A percentile compares a stretch with the other conserved stretches of the same genome.
phyloP scores from a whole-genome alignment of 2,113 vertebrate genomes.

The Entomyzon cyanotis region DNA sequence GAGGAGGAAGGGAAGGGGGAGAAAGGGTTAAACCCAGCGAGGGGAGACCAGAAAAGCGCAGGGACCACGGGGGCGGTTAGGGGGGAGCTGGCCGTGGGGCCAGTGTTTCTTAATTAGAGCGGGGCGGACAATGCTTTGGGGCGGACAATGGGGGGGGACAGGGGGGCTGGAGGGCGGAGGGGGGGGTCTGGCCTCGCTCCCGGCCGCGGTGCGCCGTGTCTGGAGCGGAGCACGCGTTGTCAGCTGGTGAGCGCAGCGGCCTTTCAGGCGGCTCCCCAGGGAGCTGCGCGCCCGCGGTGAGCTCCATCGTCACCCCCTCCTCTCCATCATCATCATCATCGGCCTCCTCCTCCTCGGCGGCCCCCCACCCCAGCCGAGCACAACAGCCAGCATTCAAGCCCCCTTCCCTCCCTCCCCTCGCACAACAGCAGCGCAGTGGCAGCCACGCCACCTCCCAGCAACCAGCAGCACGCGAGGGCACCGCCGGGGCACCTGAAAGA shows the following conservation, averaged over 20 bases:
- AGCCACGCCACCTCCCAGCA: conserved; percentile 71
- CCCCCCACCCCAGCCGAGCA: conserved; percentile 51
- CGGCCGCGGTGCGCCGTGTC: conserved; percentile 86
- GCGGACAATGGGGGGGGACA: no score
- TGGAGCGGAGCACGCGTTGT: conserved; percentile 92
- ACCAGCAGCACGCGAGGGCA: conserved; percentile 67
- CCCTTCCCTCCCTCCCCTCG: conserved; percentile 53
- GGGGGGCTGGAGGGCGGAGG: background rate
- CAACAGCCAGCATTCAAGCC: conserved; percentile 64
- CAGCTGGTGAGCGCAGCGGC: conserved; percentile 96
- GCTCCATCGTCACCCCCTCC: conserved; percentile 66
- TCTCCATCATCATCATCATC: conserved; percentile 44
- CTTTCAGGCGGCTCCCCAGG: conserved; percentile 85
- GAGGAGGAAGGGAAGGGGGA: background rate
- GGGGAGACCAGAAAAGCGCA: conserved; percentile 34
- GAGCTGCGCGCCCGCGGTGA: conserved; percentile 75
- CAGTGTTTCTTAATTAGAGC: conserved; percentile 84
- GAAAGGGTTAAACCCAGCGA: conserved; percentile 67
- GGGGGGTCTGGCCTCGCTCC: conserved; percentile 71
- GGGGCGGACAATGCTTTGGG: conserved; percentile 74
- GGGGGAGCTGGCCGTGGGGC: conserved; percentile 36
- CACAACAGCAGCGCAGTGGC: conserved; percentile 72
- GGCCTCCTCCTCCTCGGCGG: conserved; percentile 33
- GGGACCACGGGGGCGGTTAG: conserved; percentile 32
- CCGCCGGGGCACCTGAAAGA: conserved; percentile 57